Evolutionary conservation across 1,140 invertebrate genomes (phyloP).

Genomic region (Orchesella cincta): DNA sequence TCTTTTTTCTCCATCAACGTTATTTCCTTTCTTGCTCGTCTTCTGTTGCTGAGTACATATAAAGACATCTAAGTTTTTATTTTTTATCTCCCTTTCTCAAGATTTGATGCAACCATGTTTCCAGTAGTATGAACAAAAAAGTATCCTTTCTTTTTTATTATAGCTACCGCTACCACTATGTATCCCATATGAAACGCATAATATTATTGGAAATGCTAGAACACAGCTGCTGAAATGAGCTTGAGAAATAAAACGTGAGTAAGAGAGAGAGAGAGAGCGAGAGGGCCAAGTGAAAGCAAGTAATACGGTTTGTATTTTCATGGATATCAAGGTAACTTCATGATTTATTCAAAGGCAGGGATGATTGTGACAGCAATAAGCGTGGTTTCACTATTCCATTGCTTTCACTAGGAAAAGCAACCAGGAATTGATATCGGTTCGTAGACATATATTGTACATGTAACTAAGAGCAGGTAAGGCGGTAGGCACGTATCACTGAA

Average conservation of each 20-base stretch:
- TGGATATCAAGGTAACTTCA: slow-evolving; percentile 24
- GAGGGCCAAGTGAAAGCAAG: not conserved
- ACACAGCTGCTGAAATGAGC: not conserved
- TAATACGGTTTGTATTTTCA: not conserved
- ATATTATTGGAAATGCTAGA: not conserved
- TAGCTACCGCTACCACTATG: too few relatives aligned
- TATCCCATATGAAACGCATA: too few relatives aligned
- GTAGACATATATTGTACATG: not conserved
- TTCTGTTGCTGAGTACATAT: not conserved
- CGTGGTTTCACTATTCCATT: slow-evolving; percentile 14
- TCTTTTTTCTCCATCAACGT: too few relatives aligned
- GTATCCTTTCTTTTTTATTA: not conserved
- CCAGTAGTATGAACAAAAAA: not conserved
- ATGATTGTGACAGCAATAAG: slow-evolving; percentile 28
- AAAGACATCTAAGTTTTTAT: not conserved
- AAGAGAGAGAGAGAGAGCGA: not conserved
- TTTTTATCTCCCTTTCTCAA: not conserved
- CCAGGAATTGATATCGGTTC: too few relatives aligned
- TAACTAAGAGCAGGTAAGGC: not conserved
- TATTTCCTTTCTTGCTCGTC: too few relatives aligned
- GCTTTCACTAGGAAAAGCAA: slow-evolving; percentile 10
- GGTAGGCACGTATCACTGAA: not conserved
- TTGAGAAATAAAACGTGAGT: not conserved
- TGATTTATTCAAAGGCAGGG: slow-evolving; percentile 22
- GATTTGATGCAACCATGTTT: not conserved